Base-by-base conservation (phyloP, 2,113 vertebrate species). In the Himantopus leucocephalus region DNA sequence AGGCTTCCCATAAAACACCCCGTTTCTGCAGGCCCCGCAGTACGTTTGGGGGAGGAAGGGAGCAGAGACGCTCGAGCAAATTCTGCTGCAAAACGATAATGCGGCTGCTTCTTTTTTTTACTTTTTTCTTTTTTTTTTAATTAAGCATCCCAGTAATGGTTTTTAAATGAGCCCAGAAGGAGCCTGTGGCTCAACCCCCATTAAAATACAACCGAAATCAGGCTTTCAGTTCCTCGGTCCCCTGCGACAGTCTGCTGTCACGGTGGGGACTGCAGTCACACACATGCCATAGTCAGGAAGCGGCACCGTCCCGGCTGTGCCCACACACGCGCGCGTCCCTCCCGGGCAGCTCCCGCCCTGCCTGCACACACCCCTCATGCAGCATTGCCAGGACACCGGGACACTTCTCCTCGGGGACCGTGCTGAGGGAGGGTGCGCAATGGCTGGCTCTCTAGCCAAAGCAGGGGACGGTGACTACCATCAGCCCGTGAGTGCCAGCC, bases 221-320 rank as follows among this genome's bases (percentile, higher is more conserved):
- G 58, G 8, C 48, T 68, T 63, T 27, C 15, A 60, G 20, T 32
- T 66, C 66, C 41, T 23, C 3, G 1, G 16, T 27, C 29, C 14
- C 45, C 35, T 1, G 3, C 20, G 59, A 18, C 35, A 20, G 15
- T 14, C 13, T 50, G 53, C 37, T 48, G 11, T 5, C n/a, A 19
- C 0, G 0, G 43, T 3, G 3, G 5, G 60, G n/a, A 21, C 32
- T 6, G 47, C 62, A 45, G 53, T 10, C 3, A 1, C 3, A 2
- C 24, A 11, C 29, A 9, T 0, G 1, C 30, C 6, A 8, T 5
- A 13, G 47, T 14, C 53, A 60, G 62, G 4, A 3, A 59, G 62
- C 1, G 13, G 34, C 47, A 16, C 43, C 1, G 2, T 58, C 34
- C 52, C 2, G 3, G 43, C 41, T 0, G 0, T 64, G 59, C 37